These are phyloP conservation scores for Caenorhabditis briggsae DNA, from an alignment of 1,140 invertebrate genomes.

Conservation along the genomic window DNA sequence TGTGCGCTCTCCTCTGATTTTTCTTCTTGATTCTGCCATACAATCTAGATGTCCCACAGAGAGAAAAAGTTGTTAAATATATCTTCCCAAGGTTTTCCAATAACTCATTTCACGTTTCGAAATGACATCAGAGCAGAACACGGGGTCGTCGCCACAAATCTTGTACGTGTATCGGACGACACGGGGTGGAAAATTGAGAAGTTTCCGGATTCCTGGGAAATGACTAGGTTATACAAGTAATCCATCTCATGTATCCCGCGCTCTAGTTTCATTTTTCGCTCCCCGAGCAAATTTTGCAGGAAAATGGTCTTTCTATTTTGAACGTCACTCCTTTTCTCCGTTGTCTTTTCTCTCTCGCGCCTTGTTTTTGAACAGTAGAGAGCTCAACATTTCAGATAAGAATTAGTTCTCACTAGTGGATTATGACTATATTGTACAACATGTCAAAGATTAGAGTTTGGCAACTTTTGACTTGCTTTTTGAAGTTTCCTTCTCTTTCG, in stretches of 20 bases:
- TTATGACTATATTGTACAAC: constrained; percentile 3
- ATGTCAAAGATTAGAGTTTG: background rate
- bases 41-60: background rate
- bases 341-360: background rate
- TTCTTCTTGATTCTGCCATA: constrained; percentile 28
- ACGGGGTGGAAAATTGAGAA: constrained; percentile 33
- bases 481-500: background rate
- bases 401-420: background rate
- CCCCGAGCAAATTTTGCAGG: background rate
- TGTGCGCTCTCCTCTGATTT: constrained; percentile 3
- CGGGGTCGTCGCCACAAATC: background rate
- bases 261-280: constrained; percentile 1
- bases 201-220: constrained; percentile 53
- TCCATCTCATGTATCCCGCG: background rate
- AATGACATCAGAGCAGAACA: constrained; percentile 56
- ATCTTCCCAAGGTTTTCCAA: background rate
- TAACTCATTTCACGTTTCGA: background rate
- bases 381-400: background rate
- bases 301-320: constrained; percentile 7
- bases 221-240: constrained; percentile 34
- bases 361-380: background rate
- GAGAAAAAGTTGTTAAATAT: constrained; percentile 17
- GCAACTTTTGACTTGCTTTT: background rate
- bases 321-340: background rate
- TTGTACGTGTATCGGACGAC: constrained; percentile 52